A percentile compares a stretch with the other conserved stretches of the same genome.
phyloP scores from a whole-genome alignment of 2,797 vertebrate species.

The Ibycter americanus region DNA sequence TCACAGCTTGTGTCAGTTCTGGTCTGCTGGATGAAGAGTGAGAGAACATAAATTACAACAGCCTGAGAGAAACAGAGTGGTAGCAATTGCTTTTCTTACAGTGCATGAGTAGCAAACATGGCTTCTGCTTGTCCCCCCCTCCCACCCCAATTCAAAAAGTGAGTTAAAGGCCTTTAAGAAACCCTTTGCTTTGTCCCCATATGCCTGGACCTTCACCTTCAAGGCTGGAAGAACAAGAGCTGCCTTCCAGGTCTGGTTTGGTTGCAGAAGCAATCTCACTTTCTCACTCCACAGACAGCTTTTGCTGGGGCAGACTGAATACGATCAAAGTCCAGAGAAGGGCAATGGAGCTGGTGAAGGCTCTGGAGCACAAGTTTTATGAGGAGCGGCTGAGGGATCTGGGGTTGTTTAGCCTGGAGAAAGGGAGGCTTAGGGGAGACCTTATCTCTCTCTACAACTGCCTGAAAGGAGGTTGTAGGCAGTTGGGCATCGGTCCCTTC shows the following conservation, averaged over 20 bases:
- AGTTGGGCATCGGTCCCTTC: background rate
- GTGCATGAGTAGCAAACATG: background rate
- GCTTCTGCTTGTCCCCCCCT: background rate
- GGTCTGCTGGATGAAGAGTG: background rate
- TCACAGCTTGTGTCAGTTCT: background rate
- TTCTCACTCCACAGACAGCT: background rate
- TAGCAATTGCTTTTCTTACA: background rate
- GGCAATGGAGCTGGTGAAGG: accelerated
- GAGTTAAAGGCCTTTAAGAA: background rate
- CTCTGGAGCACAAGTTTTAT: background rate
- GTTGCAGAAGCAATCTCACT: background rate
- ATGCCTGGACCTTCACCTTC: background rate
- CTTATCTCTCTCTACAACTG: background rate
- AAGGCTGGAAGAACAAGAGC: background rate
- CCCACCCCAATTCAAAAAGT: background rate
- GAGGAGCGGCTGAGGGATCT: background rate
- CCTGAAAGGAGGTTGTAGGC: background rate
- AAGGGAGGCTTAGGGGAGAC: background rate
- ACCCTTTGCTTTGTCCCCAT: background rate
- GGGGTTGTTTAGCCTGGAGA: background rate
- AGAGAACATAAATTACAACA: background rate
- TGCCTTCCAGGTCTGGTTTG: background rate
- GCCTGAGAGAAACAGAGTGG: background rate
- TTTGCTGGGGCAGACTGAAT: background rate
- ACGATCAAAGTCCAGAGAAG: background rate